These are phyloP conservation scores for Oryzias curvinotus DNA, from an alignment of 2,113 vertebrate species.

Conservation along the genomic window DNA sequence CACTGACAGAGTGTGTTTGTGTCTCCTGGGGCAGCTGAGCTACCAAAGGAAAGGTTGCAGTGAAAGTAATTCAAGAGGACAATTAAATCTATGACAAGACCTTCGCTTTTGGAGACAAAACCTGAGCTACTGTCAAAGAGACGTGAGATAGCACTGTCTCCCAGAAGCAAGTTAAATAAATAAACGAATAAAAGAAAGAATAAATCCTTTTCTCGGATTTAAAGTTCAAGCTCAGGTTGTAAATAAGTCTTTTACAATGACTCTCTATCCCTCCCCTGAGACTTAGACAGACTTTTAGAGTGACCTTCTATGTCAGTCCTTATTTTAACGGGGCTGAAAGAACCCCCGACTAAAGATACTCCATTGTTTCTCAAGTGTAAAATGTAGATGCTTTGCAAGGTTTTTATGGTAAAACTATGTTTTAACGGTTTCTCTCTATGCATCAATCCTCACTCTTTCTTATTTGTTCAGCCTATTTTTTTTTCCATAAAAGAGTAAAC, in stretches of 20 bases:
- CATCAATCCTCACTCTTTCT: too few relatives aligned
- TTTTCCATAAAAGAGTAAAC: too few relatives aligned
- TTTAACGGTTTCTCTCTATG: too few relatives aligned
- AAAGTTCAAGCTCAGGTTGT: too few relatives aligned
- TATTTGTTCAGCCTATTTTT: too few relatives aligned
- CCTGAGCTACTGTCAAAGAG: background rate
- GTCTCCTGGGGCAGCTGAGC: slow-evolving; percentile 46
- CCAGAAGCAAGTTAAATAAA: too few relatives aligned
- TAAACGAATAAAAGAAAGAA: too few relatives aligned
- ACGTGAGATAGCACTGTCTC: too few relatives aligned
- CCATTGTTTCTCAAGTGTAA: background rate
- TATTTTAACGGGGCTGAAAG: background rate
- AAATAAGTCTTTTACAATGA: too few relatives aligned
- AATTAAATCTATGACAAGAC: slow-evolving; percentile 48
- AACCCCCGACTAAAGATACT: background rate
- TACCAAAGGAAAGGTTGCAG: slow-evolving; percentile 47
- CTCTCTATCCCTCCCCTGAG: background rate
- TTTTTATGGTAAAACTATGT: too few relatives aligned
- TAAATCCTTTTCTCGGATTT: too few relatives aligned
- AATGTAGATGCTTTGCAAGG: too few relatives aligned
- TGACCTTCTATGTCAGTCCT: background rate
- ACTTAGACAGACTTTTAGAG: background rate
- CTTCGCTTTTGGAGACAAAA: slow-evolving; percentile 8
- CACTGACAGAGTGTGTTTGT: slow-evolving; percentile 43
- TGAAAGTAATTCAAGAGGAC: slow-evolving; percentile 48